Percentiles rank a stretch among this genome's conserved stretches.
These are phyloP conservation scores for Tetraneura akinire DNA, from an alignment of 1,140 invertebrate species.

Conservation along the genomic window DNA sequence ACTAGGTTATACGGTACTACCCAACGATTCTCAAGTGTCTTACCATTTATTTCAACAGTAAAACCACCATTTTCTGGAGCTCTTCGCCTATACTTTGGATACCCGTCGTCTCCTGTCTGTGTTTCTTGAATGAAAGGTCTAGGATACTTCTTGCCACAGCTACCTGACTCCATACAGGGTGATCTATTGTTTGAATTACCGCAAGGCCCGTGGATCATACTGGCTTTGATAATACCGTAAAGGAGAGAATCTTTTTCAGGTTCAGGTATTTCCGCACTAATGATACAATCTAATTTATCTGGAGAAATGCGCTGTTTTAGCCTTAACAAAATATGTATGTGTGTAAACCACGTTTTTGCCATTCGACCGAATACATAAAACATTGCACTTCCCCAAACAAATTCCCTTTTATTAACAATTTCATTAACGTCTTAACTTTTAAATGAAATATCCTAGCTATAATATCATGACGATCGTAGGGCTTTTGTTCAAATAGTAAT, in stretches of 20 bases:
- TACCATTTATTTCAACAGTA: too few species aligned
- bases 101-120: not conserved
- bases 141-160: not conserved
- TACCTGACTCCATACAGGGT: too few species aligned
- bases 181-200: slow-evolving; percentile 55
- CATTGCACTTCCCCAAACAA: not conserved
- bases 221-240: slow-evolving; percentile 56
- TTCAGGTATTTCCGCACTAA: not conserved
- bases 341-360: too few species aligned
- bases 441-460: not conserved
- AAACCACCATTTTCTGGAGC: not conserved
- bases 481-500: not conserved
- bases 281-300: not conserved
- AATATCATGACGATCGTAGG: not conserved
- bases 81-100: slow-evolving; percentile 4
- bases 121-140: not conserved
- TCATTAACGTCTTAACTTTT: not conserved
- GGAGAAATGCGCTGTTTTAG: too few species aligned
- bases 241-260: not conserved
- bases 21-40: too few species aligned
- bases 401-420: not conserved
- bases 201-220: slow-evolving; percentile 65
- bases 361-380: not conserved
- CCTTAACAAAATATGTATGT: too few species aligned
- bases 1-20: too few species aligned